These are phyloP conservation scores for Arothron firmamentum DNA, from an alignment of 2,113 vertebrate species.

Conservation along the genomic window DNA sequence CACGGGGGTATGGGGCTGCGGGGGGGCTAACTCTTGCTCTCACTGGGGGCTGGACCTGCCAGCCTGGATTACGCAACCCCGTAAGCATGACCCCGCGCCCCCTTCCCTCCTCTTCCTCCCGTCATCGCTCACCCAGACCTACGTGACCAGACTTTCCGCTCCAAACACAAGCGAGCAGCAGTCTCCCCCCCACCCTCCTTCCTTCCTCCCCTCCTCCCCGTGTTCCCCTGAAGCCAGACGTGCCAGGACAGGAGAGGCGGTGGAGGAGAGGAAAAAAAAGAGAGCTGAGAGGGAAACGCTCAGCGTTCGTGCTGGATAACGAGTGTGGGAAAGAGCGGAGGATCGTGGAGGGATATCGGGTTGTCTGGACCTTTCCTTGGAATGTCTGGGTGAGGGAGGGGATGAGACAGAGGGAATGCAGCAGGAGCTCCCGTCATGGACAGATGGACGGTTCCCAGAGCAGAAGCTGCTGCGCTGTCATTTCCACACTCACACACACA, in stretches of 20 bases:
- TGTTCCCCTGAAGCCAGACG: constrained; percentile 8
- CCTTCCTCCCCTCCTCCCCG: not conserved
- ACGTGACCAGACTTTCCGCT: constrained; percentile 55
- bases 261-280: constrained; percentile 14
- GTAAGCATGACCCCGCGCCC: constrained; percentile 31
- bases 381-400: constrained; percentile 14
- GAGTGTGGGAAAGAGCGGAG: constrained; percentile 31
- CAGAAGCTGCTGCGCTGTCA: constrained; percentile 25
- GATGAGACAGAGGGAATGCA: constrained; percentile 18
- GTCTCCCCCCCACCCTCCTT: not conserved
- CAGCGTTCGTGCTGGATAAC: constrained; percentile 52
- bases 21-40: not conserved
- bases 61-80: constrained; percentile 49
- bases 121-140: constrained; percentile 37
- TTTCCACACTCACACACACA: constrained; percentile 43
- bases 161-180: constrained; percentile 21
- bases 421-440: constrained; percentile 38
- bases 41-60: constrained; percentile 21
- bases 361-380: constrained; percentile 40
- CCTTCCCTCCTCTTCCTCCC: constrained; percentile 8
- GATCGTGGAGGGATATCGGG: constrained; percentile 7
- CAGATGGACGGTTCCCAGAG: constrained; percentile 56
- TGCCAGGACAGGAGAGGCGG: constrained; percentile 1
- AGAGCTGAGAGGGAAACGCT: constrained; percentile 47
- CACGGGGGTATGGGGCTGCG: constrained; percentile 9